phyloP scores from a whole-genome alignment of 2,888 invertebrate genomes.

The Ophonus ardosiacus region DNA sequence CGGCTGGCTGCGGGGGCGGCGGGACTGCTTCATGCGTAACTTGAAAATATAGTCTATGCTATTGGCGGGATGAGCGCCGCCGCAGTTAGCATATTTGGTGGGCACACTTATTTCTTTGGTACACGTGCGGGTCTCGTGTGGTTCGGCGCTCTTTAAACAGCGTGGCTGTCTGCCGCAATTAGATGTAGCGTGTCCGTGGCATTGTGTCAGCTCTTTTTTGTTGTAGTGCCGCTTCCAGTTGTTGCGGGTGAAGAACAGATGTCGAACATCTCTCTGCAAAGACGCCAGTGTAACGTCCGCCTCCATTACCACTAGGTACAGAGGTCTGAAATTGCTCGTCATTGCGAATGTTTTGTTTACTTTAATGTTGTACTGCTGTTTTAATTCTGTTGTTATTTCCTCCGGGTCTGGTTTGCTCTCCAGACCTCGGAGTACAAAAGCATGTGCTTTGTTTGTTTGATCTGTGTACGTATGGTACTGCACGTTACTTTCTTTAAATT shows the following conservation, averaged over 20 bases:
- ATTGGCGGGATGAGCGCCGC: not conserved
- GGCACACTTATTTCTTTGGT: too few relatives aligned
- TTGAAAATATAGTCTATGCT: not conserved
- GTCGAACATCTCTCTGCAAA: not conserved
- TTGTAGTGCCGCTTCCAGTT: not conserved
- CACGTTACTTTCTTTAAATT: not conserved
- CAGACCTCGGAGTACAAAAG: not conserved
- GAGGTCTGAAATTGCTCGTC: not conserved
- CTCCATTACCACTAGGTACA: not conserved
- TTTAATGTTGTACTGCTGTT: not conserved
- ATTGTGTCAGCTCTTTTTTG: conserved; percentile 5
- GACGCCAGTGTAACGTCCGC: not conserved
- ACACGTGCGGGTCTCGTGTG: not conserved
- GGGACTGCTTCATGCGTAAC: not conserved
- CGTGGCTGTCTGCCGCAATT: not conserved
- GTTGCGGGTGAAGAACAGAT: not conserved
- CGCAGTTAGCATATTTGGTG: conserved; percentile 8
- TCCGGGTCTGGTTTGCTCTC: not conserved
- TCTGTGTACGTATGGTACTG: not conserved
- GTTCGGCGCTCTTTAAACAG: not conserved
- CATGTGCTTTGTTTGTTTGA: not conserved
- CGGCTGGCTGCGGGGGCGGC: not conserved
- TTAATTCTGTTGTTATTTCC: not conserved
- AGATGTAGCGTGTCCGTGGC: conserved; percentile 11
- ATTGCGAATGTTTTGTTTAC: not conserved